Evolutionary conservation across 2,113 vertebrate genomes (phyloP).

Genomic region (Formicarius rufipectus): DNA sequence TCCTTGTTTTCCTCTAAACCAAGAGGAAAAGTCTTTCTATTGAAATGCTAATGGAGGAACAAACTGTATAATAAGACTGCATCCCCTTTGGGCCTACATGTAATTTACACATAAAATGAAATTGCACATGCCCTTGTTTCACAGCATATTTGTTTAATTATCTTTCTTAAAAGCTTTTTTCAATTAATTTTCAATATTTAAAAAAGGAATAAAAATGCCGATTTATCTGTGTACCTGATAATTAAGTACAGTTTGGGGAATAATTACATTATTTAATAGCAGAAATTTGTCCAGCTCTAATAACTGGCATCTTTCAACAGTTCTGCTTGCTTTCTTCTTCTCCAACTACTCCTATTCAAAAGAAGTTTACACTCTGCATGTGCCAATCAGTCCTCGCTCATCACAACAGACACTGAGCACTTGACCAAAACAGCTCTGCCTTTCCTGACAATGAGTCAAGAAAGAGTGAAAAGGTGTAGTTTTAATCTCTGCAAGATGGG

Average conservation of each 20-base stretch:
- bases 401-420: not conserved
- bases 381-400: not conserved
- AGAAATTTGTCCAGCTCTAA: slow-evolving; percentile 66
- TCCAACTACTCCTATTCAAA: not conserved
- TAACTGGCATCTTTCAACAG: slow-evolving; percentile 35
- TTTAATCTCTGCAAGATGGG: not conserved
- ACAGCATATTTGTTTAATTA: slow-evolving; percentile 81
- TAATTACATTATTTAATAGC: slow-evolving; percentile 72
- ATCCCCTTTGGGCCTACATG: slow-evolving; percentile 75
- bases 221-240: slow-evolving; percentile 76
- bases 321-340: slow-evolving; percentile 4
- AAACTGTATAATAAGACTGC: slow-evolving; percentile 70
- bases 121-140: slow-evolving; percentile 73
- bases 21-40: slow-evolving; percentile 57
- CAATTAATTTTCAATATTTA: slow-evolving; percentile 83
- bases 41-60: slow-evolving; percentile 75
- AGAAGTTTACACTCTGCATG: not conserved
- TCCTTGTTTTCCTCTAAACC: slow-evolving; percentile 54
- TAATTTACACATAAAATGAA: slow-evolving; percentile 84
- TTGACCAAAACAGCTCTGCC: not conserved
- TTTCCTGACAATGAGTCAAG: not conserved
- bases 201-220: slow-evolving; percentile 72
- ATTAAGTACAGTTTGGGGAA: slow-evolving; percentile 77
- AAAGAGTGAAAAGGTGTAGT: not conserved
- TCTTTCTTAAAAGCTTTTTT: slow-evolving; percentile 73